These are phyloP conservation scores for Himalopsyche anomala DNA, from an alignment of 2,888 invertebrate genomes.

Conservation along the genomic window DNA sequence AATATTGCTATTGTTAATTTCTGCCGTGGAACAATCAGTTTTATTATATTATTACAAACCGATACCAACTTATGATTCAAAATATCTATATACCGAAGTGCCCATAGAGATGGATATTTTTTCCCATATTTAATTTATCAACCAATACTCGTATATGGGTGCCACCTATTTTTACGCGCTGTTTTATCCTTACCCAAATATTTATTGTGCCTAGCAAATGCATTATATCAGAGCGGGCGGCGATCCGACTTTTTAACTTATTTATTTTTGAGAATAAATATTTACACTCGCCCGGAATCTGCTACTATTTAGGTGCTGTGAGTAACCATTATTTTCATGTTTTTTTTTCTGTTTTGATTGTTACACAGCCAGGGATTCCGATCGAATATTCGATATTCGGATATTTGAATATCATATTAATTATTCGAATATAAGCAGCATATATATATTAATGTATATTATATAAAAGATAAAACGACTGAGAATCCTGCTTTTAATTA, in stretches of 20 bases:
- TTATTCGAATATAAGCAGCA: no score
- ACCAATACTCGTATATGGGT: neutral
- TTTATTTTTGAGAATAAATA: constrained; percentile 19
- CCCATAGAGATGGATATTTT: neutral
- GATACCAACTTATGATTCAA: no score
- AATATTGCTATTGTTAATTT: no score
- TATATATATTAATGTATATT: no score
- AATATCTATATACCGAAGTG: neutral
- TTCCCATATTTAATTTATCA: neutral
- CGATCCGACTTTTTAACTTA: neutral
- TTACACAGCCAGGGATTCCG: neutral
- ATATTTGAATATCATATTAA: no score
- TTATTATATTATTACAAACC: no score
- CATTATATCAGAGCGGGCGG: constrained; percentile 9
- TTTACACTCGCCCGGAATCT: constrained; percentile 16
- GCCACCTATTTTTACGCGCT: neutral
- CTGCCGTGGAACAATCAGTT: no score
- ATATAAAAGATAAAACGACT: no score
- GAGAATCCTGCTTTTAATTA: no score
- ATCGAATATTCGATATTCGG: no score
- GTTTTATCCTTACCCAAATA: neutral
- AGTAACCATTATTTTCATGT: neutral
- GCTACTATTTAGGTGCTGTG: neutral
- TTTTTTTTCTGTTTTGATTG: neutral
- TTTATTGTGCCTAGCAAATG: constrained; percentile 8